phyloP scores from a whole-genome alignment of 2,888 invertebrate species.

The Xestia rhomboidea region DNA sequence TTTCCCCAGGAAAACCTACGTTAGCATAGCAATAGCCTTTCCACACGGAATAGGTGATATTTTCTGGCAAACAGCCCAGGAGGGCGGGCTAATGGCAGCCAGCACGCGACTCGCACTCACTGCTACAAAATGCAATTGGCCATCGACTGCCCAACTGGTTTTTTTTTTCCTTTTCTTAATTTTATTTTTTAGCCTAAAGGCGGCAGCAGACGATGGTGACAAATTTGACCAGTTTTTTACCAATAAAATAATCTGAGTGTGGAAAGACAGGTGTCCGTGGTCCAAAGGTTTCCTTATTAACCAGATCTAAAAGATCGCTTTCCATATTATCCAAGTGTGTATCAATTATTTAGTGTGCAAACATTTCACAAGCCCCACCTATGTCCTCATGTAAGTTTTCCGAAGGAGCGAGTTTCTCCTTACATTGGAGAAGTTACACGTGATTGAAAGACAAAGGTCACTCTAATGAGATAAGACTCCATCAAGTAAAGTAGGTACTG shows the following conservation, averaged over 20 bases:
- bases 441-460: conserved; percentile 37
- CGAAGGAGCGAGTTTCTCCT: conserved; percentile 23
- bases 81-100: conserved; percentile 85
- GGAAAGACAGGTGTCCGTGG: neutral
- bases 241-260: neutral
- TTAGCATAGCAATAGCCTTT: conserved; percentile 54
- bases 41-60: conserved; percentile 72
- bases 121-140: conserved; percentile 87
- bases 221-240: neutral
- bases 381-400: conserved; percentile 3
- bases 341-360: neutral
- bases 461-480: conserved; percentile 24
- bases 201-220: conserved; percentile 23
- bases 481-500: conserved; percentile 14
- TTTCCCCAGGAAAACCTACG: neutral
- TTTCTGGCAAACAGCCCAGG: conserved; percentile 83
- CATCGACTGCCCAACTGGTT: conserved; percentile 77
- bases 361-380: neutral
- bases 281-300: neutral
- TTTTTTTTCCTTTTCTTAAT: conserved; percentile 68
- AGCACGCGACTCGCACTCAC: conserved; percentile 84
- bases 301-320: neutral
- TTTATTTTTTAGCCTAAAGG: conserved; percentile 64
- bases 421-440: conserved; percentile 30
- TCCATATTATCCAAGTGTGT: neutral